Conservation (phyloP, 1,140 invertebrate species). For the Drosophila cardini region DNA sequence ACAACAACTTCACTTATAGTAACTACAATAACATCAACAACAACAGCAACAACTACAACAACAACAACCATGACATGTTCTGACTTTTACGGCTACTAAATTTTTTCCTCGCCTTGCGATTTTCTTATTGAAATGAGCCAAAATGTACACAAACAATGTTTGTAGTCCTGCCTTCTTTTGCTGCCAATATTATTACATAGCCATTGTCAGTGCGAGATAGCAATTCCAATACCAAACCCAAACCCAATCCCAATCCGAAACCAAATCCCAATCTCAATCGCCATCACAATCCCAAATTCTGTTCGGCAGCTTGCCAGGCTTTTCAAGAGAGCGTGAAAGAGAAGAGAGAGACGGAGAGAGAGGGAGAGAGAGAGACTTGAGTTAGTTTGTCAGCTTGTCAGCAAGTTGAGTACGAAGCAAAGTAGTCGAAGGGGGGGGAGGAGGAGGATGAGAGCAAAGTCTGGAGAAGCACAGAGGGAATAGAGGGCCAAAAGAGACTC, state of each 20-base stretch:
- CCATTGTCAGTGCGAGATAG: conserved; percentile 5
- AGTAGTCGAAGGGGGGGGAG: neutral
- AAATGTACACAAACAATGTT: conserved; percentile 71
- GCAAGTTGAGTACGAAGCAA: conserved; percentile 40
- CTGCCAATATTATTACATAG: conserved; percentile 49
- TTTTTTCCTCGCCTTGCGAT: conserved; percentile 60
- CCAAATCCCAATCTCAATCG: conserved; percentile 16
- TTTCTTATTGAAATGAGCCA: conserved; percentile 79
- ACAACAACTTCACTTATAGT: conserved; percentile 16
- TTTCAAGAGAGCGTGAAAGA: neutral
- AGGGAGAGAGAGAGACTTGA: conserved; percentile 16
- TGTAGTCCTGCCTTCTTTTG: conserved; percentile 32
- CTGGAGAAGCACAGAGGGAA: neutral
- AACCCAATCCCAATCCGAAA: neutral
- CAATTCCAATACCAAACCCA: conserved; percentile 5
- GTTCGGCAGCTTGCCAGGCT: conserved; percentile 53
- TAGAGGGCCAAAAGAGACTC: conserved; percentile 17
- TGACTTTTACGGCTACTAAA: conserved; percentile 69
- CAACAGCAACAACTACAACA: conserved; percentile 44
- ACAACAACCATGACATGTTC: conserved; percentile 40
- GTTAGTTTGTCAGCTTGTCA: conserved; percentile 72
- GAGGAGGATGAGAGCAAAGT: neutral
- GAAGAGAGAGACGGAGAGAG: neutral
- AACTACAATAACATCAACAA: conserved; percentile 34
- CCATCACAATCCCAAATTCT: conserved; percentile 53